Base-by-base conservation (phyloP, 1,140 invertebrate species). In the Euura lappo region DNA sequence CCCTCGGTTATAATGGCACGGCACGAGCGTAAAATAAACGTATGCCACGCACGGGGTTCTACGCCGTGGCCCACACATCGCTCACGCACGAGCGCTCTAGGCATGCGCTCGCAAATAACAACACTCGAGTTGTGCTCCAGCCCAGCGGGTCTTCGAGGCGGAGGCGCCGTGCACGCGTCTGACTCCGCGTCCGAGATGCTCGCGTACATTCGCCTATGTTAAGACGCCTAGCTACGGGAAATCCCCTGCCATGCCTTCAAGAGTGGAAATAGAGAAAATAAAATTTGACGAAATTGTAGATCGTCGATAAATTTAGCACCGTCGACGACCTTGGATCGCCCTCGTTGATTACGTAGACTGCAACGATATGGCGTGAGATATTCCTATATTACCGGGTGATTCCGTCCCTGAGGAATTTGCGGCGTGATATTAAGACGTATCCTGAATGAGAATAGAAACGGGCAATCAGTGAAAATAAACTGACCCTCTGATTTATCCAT, bases 1-100 rank as follows among this genome's bases (percentile, higher is more conserved):
- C 51, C 8, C 13, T n/a, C 8, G 13, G 6, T 8, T 60, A 60
- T 60, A 60, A 60, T 60, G 51, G 51, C 51, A 60, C 69, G 70
- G 75, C 72, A 72, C 74, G 72, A 76, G 80, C 80, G 74, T 79
- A 82, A 82, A 82, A 82, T 82, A 80, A 80, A 81, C 76, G 8
- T 79, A 64, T 13, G 60, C 60, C 10, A 10, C 60, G 44, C 28
- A 68, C 67, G 67, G 67, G 67, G 28, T 68, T 68, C 44, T 68
- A 42, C 28, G 28, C 3, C 28, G 3, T 68, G 4, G 67, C 43
- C 68, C 44, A 72, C 79, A 76, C 78, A 73, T 76, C 72, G 68
- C 77, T 80, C 77, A 79, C 75, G 78, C 80, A 75, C 75, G 76
- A 72, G 73, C 72, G 65, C 71, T 28, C 28, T 65, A 72, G 71